Conservation (phyloP, 2,113 vertebrate species). For the Tricholaema leucomelas region DNA sequence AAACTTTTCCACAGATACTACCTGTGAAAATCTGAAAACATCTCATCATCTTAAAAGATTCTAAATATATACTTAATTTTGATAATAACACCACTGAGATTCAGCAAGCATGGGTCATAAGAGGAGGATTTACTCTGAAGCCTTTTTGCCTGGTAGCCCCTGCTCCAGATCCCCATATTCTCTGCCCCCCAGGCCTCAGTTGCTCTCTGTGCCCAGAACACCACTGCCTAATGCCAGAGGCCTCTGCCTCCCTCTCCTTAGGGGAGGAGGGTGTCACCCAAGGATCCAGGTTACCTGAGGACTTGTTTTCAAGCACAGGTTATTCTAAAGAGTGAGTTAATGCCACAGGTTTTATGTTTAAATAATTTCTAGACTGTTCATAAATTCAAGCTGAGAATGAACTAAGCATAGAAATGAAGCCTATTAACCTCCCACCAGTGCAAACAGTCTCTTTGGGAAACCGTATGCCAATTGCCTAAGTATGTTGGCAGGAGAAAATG, state of each 20-base stretch:
- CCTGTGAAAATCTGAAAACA: background rate
- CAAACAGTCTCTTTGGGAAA: background rate
- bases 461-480: background rate
- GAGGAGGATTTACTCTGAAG: background rate
- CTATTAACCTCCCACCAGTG: background rate
- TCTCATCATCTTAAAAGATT: background rate
- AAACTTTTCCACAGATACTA: background rate
- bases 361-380: background rate
- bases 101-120: background rate
- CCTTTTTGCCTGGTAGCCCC: background rate
- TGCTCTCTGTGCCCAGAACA: background rate
- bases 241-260: background rate
- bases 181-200: background rate
- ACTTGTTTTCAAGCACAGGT: background rate
- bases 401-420: background rate
- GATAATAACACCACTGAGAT: rapidly evolving
- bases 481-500: background rate
- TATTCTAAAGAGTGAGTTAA: background rate
- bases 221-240: background rate
- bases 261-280: background rate
- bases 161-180: background rate
- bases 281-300: background rate
- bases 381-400: background rate
- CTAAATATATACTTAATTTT: rapidly evolving
- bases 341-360: background rate